These are phyloP conservation scores for Meteorus sp. DNA, from an alignment of 1,140 invertebrate genomes.

Conservation along the genomic window DNA sequence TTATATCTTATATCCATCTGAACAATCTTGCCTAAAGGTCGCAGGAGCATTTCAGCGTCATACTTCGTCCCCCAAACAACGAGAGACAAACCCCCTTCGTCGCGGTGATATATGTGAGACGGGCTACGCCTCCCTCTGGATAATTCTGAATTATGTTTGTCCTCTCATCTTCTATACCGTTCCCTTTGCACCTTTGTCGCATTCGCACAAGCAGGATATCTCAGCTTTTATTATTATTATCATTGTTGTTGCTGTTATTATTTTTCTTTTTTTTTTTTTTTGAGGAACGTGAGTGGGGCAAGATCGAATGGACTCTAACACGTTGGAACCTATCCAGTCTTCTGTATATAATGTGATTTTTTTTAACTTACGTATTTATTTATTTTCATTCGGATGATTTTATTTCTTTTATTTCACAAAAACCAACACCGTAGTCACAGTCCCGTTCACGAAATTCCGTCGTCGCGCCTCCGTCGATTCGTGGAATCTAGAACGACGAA, in stretches of 20 bases:
- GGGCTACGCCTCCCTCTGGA: constrained; percentile 43
- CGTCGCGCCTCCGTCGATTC: constrained; percentile 3
- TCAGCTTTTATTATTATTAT: background rate
- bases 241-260: constrained; percentile 1
- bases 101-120: constrained; percentile 49
- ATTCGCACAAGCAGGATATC: constrained; percentile 3
- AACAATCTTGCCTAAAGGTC: background rate
- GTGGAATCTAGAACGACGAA: constrained; percentile 7
- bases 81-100: constrained; percentile 44
- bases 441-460: constrained; percentile 11
- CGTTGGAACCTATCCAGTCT: no score
- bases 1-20: no score
- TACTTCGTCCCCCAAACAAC: constrained; percentile 32
- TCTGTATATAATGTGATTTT: no score
- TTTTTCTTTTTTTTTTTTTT: constrained; percentile 2
- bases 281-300: no score
- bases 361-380: no score
- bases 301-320: no score
- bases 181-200: constrained; percentile 26
- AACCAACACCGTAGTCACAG: background rate
- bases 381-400: no score
- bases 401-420: no score
- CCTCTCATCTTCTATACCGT: constrained; percentile 35
- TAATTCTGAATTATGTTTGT: constrained; percentile 57
- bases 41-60: constrained; percentile 27